These are phyloP conservation scores for Larimichthys polyactis DNA, from an alignment of 2,113 vertebrate species.

Conservation along the genomic window DNA sequence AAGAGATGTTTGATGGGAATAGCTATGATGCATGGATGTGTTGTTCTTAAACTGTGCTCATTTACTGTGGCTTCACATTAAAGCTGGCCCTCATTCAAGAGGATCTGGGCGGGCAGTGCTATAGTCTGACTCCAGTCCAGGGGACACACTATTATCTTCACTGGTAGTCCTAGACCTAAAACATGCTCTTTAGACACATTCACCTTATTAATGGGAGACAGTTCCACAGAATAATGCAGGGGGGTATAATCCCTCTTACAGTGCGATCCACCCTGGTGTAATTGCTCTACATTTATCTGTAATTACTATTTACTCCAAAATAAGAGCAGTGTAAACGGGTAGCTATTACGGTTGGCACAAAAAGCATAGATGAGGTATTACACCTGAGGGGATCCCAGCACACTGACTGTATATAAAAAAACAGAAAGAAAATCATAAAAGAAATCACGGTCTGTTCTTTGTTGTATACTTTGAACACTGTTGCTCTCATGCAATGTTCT, in stretches of 20 bases:
- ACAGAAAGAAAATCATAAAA: conserved; percentile 11
- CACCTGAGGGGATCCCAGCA: conserved; percentile 40
- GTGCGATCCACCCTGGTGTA: conserved; percentile 68
- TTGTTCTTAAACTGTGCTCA: not conserved
- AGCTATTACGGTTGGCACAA: conserved; percentile 71
- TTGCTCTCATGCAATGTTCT: conserved; percentile 10
- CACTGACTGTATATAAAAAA: conserved; percentile 5
- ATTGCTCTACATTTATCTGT: conserved; percentile 76
- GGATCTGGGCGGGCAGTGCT: not conserved
- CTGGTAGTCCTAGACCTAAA: conserved; percentile 4
- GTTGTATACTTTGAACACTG: not conserved
- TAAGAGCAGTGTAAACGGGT: conserved; percentile 67
- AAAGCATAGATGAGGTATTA: conserved; percentile 40
- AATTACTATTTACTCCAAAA: conserved; percentile 78
- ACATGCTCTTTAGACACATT: conserved; percentile 31
- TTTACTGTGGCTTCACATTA: conserved; percentile 45
- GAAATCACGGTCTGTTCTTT: not conserved
- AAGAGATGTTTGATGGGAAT: conserved; percentile 30
- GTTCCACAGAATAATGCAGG: conserved; percentile 42
- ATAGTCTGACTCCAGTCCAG: conserved; percentile 24
- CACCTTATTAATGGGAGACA: conserved; percentile 63
- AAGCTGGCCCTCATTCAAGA: conserved; percentile 40
- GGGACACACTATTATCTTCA: conserved; percentile 18
- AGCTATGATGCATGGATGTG: not conserved
- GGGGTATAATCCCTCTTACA: conserved; percentile 47